Evolutionary conservation across 2,888 invertebrate genomes (phyloP), one percentile per base, ranked within the genome.

Genomic region (Teleogryllus oceanicus): DNA sequence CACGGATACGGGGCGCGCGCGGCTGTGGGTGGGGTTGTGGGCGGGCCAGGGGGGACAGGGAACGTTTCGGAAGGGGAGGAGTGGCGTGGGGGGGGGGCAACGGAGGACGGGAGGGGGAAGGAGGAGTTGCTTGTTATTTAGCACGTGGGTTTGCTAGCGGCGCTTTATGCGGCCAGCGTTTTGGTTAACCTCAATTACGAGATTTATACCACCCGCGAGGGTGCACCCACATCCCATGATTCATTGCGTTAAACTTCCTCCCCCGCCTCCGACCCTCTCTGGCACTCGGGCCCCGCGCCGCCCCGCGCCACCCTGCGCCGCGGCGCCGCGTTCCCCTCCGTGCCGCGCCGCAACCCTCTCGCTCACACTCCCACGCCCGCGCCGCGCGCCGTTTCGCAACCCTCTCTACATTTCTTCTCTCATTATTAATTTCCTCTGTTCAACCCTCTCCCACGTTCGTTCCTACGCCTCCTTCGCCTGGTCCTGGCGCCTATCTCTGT

Each of bases 181-280:
- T 24, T 62, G 81, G 81, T 81, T 81, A 80, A 81, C 81, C 81
- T 81, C 81, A 81, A 81, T 81, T 81, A 81, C 78, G 75, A 80
- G 78, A 81, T 81, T 81, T 81, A 81, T 81, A 76, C 78, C 74
- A 21, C 81, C 81, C 81, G 62, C 50, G 78, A 80, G 80, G 76
- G 49, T 49, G 50, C 24, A 75, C 62, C 62, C 62, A 62, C 18
- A 62, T 62, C 62, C 62, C 62, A 62, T 62, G 62, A 62, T 62
- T 62, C 62, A 62, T 62, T 62, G 62, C 62, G 62, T 62, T 62
- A 16, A 62, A 62, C 62, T 62, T 62, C 62, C 62, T 62, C 62
- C 62, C 62, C 62, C 62, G 62, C 62, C 62, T 18, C 62, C 62
- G 62, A 62, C 62, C 18, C 18, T 18, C 62, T 18, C 62, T 18